Evolutionary conservation across 53 echinoderm and acorn worm genomes (phyloP).

Genomic region (Hippasteria phrygiana): DNA sequence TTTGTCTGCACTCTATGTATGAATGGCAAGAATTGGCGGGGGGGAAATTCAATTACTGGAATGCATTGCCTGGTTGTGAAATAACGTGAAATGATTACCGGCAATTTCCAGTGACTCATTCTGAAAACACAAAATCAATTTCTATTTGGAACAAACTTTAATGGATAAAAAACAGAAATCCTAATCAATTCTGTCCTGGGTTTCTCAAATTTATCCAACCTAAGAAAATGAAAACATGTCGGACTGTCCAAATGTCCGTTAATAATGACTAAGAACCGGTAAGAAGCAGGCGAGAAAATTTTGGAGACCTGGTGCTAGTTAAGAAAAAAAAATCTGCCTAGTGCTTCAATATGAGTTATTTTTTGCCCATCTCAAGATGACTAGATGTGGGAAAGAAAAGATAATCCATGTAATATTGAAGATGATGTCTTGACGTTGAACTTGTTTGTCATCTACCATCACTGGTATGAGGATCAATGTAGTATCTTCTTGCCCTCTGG

Average conservation of each 20-base stretch:
- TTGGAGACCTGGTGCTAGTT: too few relatives aligned
- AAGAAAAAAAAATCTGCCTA: too few relatives aligned
- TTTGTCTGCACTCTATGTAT: not conserved
- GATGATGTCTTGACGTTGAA: not conserved
- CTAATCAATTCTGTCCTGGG: too few relatives aligned
- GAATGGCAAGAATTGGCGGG: conserved; percentile 6
- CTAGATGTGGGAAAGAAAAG: not conserved
- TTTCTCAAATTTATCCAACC: too few relatives aligned
- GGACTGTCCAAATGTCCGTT: too few relatives aligned
- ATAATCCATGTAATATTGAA: not conserved
- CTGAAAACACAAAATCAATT: conserved; percentile 10
- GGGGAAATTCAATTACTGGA: not conserved
- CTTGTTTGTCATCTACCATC: not conserved
- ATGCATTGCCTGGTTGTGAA: conserved; percentile 9
- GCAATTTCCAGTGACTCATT: conserved; percentile 9
- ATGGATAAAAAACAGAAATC: not conserved
- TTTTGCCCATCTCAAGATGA: too few relatives aligned
- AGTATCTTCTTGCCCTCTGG: too few relatives aligned
- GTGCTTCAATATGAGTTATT: too few relatives aligned
- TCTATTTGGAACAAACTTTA: not conserved
- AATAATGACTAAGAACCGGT: too few relatives aligned
- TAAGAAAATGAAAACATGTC: too few relatives aligned
- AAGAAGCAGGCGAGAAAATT: too few relatives aligned
- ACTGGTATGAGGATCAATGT: not conserved
- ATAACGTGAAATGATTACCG: not conserved